phyloP scores from a whole-genome alignment of 2,888 invertebrate species.

The Plagiodera versicolora region DNA sequence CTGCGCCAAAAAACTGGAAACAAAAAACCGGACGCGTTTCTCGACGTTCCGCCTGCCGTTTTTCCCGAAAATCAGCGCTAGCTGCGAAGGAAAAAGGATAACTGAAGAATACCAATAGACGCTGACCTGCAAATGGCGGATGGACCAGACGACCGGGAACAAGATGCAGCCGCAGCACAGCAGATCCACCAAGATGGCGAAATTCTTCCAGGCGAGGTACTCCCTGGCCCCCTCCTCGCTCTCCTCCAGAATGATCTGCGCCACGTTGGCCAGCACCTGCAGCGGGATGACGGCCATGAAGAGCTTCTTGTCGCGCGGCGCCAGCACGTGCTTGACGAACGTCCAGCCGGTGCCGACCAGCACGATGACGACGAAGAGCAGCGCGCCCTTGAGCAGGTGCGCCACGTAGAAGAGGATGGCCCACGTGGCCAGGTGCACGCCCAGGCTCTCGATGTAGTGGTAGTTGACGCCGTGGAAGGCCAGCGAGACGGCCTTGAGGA shows the following conservation, averaged over 20 bases:
- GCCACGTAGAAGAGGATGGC: constrained; percentile 96
- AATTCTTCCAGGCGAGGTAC: constrained; percentile 87
- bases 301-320: constrained; percentile 94
- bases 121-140: constrained; percentile 76
- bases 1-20: too few species aligned
- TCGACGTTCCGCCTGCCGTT: too few species aligned
- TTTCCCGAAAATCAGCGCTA: too few species aligned
- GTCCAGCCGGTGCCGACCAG: constrained; percentile 99
- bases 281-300: constrained; percentile 97
- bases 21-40: too few species aligned
- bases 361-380: constrained; percentile 94
- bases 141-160: constrained; percentile 98
- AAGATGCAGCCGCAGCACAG: constrained; percentile 95
- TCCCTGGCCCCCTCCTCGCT: constrained; percentile 91
- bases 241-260: constrained; percentile 96
- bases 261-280: constrained; percentile 96
- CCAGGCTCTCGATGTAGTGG: constrained; percentile 90
- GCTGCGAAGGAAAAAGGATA: too few species aligned
- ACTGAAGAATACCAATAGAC: too few species aligned
- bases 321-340: constrained; percentile 95
- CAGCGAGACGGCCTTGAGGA: constrained; percentile 86
- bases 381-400: constrained; percentile 75
- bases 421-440: constrained; percentile 96
- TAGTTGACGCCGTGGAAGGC: constrained; percentile 94
- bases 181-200: constrained; percentile 92